Percentiles rank a stretch among this genome's conserved stretches.
These are phyloP conservation scores for Ptilonorhynchus violaceus DNA, from an alignment of 2,113 vertebrate genomes.

Conservation along the genomic window DNA sequence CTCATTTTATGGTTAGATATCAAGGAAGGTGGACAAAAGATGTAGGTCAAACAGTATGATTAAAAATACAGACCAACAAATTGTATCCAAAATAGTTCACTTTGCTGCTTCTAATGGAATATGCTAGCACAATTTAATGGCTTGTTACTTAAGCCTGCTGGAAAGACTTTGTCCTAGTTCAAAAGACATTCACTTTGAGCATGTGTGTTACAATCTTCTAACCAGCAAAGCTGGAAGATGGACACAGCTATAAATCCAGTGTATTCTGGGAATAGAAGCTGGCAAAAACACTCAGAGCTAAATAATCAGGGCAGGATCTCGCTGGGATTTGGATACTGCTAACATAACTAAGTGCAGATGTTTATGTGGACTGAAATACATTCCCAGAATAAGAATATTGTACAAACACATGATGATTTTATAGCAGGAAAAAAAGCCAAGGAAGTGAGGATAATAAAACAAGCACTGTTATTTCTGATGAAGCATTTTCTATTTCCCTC, in stretches of 20 bases:
- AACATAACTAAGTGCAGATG: slow-evolving; percentile 38
- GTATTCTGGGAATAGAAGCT: slow-evolving; percentile 52
- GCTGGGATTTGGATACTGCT: slow-evolving; percentile 21
- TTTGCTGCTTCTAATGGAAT: slow-evolving; percentile 23
- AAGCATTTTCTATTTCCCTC: neutral
- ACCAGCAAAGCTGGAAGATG: neutral
- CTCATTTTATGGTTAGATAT: neutral
- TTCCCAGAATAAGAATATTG: slow-evolving; percentile 33
- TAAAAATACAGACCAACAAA: slow-evolving; percentile 31
- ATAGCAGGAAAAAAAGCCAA: neutral
- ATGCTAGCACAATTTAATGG: neutral
- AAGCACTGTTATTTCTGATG: neutral
- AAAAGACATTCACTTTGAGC: slow-evolving; percentile 1
- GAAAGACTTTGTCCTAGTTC: neutral
- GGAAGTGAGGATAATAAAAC: neutral
- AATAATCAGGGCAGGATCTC: slow-evolving; percentile 25
- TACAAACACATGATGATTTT: slow-evolving; percentile 5
- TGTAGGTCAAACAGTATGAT: slow-evolving; percentile 15
- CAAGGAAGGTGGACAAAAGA: neutral
- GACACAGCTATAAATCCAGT: slow-evolving; percentile 23
- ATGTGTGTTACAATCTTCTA: neutral
- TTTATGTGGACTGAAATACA: slow-evolving; percentile 25
- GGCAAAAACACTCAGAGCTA: slow-evolving; percentile 55
- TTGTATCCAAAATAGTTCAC: neutral
- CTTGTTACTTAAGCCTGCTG: slow-evolving; percentile 11